Evolutionary conservation across 2,113 vertebrate species (phyloP).

Genomic region (Cercocebus atys): DNA sequence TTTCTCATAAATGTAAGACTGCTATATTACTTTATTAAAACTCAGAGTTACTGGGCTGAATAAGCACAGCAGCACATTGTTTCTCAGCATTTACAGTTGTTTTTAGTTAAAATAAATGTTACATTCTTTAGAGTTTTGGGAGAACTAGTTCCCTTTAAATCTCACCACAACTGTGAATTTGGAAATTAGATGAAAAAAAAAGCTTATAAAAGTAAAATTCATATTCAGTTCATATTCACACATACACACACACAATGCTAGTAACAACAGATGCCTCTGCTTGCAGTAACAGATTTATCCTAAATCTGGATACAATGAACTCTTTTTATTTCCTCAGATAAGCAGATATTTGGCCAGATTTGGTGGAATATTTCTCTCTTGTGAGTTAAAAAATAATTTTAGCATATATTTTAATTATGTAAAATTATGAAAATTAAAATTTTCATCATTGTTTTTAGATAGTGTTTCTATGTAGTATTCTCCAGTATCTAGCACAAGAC

Average conservation of each 20-base stretch:
- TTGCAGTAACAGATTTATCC: constrained; percentile 57
- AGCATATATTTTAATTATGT: constrained; percentile 35
- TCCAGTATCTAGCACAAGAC: background rate
- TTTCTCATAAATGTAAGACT: background rate
- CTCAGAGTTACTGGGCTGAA: background rate
- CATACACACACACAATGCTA: background rate
- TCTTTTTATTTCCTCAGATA: constrained; percentile 69
- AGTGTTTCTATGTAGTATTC: constrained; percentile 4
- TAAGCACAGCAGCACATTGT: background rate
- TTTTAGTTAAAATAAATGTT: background rate
- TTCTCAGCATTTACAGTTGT: background rate
- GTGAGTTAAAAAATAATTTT: constrained; percentile 62
- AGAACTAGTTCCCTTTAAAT: constrained; percentile 33
- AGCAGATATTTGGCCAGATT: constrained; percentile 53
- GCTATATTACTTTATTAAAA: background rate
- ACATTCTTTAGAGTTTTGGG: background rate
- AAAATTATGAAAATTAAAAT: background rate
- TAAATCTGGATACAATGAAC: constrained; percentile 70
- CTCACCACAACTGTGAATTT: constrained; percentile 19
- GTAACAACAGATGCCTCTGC: constrained; percentile 63
- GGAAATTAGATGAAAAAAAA: constrained; percentile 51
- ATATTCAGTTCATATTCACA: constrained; percentile 44
- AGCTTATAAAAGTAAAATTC: constrained; percentile 64
- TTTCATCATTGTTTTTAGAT: background rate
- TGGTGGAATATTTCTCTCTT: constrained; percentile 41